These are phyloP conservation scores for Scaptodrosophila lebanonensis DNA, from an alignment of 1,140 invertebrate genomes.

Conservation along the genomic window DNA sequence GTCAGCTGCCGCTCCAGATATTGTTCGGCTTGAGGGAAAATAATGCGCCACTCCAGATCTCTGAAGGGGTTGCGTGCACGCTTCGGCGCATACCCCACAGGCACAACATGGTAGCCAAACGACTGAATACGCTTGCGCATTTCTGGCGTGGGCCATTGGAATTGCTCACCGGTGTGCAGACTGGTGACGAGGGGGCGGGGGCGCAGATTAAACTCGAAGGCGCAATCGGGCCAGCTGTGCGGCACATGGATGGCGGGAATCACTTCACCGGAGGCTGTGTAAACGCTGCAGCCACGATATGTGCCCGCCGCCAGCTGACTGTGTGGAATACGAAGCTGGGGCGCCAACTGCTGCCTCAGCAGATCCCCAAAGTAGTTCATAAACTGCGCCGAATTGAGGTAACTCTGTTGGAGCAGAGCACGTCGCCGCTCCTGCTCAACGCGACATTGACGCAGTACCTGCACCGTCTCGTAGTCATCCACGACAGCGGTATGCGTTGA, in stretches of 20 bases:
- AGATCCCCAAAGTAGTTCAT: slow-evolving; percentile 81
- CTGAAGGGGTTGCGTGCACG: slow-evolving; percentile 79
- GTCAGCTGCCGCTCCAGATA: slow-evolving; percentile 84
- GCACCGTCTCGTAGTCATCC: slow-evolving; percentile 48
- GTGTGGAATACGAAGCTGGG: slow-evolving; percentile 78
- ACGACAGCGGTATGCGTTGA: neutral
- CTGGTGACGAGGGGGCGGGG: slow-evolving; percentile 79
- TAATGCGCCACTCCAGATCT: slow-evolving; percentile 85
- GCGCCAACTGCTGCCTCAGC: slow-evolving; percentile 79
- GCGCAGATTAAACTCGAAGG: slow-evolving; percentile 82
- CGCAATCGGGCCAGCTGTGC: slow-evolving; percentile 80
- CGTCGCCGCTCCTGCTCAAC: slow-evolving; percentile 77
- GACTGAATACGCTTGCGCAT: slow-evolving; percentile 83
- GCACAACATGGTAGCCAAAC: slow-evolving; percentile 83
- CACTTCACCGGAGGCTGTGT: slow-evolving; percentile 81
- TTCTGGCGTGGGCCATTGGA: slow-evolving; percentile 82
- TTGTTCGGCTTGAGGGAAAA: slow-evolving; percentile 85
- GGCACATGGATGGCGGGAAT: slow-evolving; percentile 82
- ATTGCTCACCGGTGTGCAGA: slow-evolving; percentile 79
- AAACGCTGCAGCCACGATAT: slow-evolving; percentile 80
- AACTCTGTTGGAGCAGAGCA: slow-evolving; percentile 68
- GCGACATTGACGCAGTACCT: slow-evolving; percentile 63
- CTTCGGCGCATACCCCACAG: slow-evolving; percentile 82
- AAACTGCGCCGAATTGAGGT: slow-evolving; percentile 81
- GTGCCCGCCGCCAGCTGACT: slow-evolving; percentile 78